Evolutionary conservation across 2,888 invertebrate genomes (phyloP), one percentile per base, ranked within the genome.

Genomic region (Dioctria linearis): DNA sequence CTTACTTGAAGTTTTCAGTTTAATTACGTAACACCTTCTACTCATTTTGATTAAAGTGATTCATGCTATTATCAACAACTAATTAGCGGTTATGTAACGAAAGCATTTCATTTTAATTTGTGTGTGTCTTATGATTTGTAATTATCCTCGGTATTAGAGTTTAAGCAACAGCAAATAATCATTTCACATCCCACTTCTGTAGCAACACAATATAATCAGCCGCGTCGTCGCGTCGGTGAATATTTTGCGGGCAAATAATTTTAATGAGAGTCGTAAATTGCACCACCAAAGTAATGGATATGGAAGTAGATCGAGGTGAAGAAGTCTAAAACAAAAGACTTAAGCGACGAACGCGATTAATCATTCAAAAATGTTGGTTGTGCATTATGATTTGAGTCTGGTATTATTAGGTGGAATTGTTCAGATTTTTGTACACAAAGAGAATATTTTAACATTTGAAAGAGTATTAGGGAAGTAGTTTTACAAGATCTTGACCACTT

Each of bases 191-290:
- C 25, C 25, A 25, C 25, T 25, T 25, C 25, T 25, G 25, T 25
- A 25, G 25, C 25, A 25, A 25, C 25, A 25, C 25, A 25, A 25
- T 25, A 25, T 25, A 25, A 25, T 25, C 25, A 25, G 25, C 25
- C 25, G 25, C 2, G 0, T 0, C 2, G 25, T 25, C 2, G 25
- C 2, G 25, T 25, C 25, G 25, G 25, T 25, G 25, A 25, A 25
- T 25, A 25, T 25, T 25, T 25, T 25, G 25, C 25, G 25, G 1
- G 25, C 42, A 42, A 42, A 65, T n/a, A n/a, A n/a, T 65, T 65
- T 65, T 42, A 65, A 65, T 65, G 42, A 6, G 40, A 65, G 42
- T 65, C 42, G 42, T 65, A 65, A 65, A 65, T 65, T 65, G 65
- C 40, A 40, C 40, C 65, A 40, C 40, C 42, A 42, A n/a, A 65